These are phyloP conservation scores for Eudyptes chrysolophus DNA, from an alignment of 2,113 vertebrate species.

Conservation along the genomic window DNA sequence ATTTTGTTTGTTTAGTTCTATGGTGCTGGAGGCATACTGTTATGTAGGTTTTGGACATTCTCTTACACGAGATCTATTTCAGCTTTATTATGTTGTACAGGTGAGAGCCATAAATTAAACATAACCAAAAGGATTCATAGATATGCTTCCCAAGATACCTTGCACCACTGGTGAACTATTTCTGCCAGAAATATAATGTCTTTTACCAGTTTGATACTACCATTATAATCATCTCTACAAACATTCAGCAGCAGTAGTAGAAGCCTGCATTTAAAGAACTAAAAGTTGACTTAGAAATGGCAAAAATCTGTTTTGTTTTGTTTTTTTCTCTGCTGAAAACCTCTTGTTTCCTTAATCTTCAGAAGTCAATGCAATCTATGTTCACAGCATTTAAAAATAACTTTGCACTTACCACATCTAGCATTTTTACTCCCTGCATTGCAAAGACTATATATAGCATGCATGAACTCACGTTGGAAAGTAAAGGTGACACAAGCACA, in stretches of 20 bases:
- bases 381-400: not conserved
- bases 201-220: not conserved
- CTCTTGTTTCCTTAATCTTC: not conserved
- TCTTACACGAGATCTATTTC: not conserved
- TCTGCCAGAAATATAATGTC: not conserved
- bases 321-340: not conserved
- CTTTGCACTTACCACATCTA: not conserved
- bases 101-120: not conserved
- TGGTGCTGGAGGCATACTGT: not conserved
- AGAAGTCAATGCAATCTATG: not conserved
- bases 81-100: not conserved
- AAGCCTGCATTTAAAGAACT: not conserved
- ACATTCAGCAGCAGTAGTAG: not conserved
- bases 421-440: not conserved
- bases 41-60: not conserved
- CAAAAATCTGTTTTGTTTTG: not conserved
- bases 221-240: not conserved
- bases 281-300: not conserved
- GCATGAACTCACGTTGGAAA: not conserved
- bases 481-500: slow-evolving; percentile 31
- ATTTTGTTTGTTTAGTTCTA: not conserved
- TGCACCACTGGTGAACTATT: not conserved
- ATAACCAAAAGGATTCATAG: not conserved
- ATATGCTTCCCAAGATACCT: not conserved
- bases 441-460: slow-evolving; percentile 25